Conservation (phyloP, 2,888 invertebrate species). For the Drosophila maculinotata region DNA sequence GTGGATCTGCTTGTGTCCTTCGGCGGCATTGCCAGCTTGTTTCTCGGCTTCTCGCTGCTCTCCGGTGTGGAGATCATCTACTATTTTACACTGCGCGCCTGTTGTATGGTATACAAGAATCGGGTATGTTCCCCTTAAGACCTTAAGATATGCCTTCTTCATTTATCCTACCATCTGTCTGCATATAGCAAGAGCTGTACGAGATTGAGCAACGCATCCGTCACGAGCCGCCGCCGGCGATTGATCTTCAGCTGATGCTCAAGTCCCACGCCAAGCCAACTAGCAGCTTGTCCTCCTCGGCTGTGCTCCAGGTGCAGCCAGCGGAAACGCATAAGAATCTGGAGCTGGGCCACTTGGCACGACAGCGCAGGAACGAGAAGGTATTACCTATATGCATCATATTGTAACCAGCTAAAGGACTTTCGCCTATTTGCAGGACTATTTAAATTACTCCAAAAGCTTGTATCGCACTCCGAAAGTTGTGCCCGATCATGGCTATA, state of each 20-base stretch:
- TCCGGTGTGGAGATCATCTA: constrained; percentile 92
- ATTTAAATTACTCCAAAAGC: constrained; percentile 65
- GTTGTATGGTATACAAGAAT: constrained; percentile 85
- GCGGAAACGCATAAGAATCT: constrained; percentile 13
- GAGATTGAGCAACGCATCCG: constrained; percentile 83
- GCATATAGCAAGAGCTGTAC: constrained; percentile 79
- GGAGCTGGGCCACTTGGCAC: constrained; percentile 13
- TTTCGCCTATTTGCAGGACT: constrained; percentile 59
- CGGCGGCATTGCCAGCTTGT: constrained; percentile 87
- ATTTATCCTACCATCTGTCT: no score
- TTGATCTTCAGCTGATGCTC: constrained; percentile 77
- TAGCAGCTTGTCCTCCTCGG: constrained; percentile 15
- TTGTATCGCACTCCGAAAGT: constrained; percentile 70
- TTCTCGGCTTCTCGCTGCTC: constrained; percentile 89
- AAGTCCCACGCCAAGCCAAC: constrained; percentile 51
- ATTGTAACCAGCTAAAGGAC: not conserved
- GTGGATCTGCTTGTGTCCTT: constrained; percentile 89
- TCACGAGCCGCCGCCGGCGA: constrained; percentile 79
- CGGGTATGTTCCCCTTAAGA: constrained; percentile 64
- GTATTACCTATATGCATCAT: constrained; percentile 11
- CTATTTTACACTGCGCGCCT: constrained; percentile 90
- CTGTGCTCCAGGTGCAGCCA: constrained; percentile 62
- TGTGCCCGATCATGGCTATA: constrained; percentile 61
- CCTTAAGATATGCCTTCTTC: not conserved
- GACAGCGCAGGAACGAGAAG: constrained; percentile 52